phyloP scores from a whole-genome alignment of 2,888 invertebrate species.

The Tenthredo scrophulariae region DNA sequence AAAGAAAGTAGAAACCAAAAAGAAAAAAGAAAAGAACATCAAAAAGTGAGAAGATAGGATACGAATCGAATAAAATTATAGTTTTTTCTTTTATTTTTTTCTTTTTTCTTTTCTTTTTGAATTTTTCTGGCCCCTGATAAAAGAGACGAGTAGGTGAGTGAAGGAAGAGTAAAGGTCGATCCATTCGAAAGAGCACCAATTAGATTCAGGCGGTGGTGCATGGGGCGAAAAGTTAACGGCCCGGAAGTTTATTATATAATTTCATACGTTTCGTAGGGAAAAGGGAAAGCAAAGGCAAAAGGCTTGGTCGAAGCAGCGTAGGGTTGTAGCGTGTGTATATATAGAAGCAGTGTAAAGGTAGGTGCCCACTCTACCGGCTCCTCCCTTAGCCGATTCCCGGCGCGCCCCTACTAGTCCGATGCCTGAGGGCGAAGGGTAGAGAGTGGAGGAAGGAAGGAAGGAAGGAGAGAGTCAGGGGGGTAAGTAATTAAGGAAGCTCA shows the following conservation, averaged over 20 bases:
- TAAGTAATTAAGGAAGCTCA: slow-evolving; percentile 77
- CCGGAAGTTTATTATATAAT: slow-evolving; percentile 56
- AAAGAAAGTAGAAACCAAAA: not conserved
- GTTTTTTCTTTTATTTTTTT: not conserved
- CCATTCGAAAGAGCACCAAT: slow-evolving; percentile 24
- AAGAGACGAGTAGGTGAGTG: not conserved
- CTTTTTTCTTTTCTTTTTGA: not conserved
- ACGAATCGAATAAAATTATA: not conserved
- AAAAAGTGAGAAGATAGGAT: not conserved
- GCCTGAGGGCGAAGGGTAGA: not conserved
- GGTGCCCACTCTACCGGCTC: slow-evolving; percentile 32
- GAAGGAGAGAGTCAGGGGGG: slow-evolving; percentile 57
- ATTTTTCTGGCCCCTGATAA: not conserved
- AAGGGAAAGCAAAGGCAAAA: slow-evolving; percentile 16
- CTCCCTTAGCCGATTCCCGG: slow-evolving; percentile 40
- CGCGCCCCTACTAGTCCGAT: slow-evolving; percentile 18
- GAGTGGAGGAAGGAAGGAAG: slow-evolving; percentile 35
- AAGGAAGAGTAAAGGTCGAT: not conserved
- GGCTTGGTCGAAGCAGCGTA: not conserved
- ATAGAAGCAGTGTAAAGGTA: slow-evolving; percentile 17
- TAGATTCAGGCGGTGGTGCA: slow-evolving; percentile 42
- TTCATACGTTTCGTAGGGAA: slow-evolving; percentile 45
- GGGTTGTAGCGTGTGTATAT: not conserved
- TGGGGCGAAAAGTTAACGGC: slow-evolving; percentile 47
- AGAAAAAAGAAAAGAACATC: not conserved